Base-by-base conservation (phyloP, 2,113 vertebrate genomes). In the Podilymbus podiceps region DNA sequence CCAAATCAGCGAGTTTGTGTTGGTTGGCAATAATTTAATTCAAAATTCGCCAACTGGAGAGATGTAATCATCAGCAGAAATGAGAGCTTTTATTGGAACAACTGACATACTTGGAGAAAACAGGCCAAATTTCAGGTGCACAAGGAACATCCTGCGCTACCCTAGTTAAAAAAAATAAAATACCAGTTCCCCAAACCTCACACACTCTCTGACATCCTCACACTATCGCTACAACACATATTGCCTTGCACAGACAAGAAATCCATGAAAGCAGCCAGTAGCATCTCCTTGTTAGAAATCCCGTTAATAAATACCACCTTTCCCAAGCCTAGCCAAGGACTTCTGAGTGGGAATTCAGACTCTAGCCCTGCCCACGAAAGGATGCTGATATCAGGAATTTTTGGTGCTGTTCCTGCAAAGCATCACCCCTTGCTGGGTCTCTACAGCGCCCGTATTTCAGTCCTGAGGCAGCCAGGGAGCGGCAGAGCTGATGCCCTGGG, bases 261-360 rank as follows among this genome's bases (percentile, higher is more conserved):
- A 14, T 5, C 11, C 55, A 47, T 9, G 31, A 25, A 25, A 53
- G 40, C 13, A 74, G 9, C 15, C 85, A 91, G 22, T 40, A 68
- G 5, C 71, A 62, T 8, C 82, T 67, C 25, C 7, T 27, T 42
- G 12, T 15, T 46, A 40, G 33, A 69, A 27, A 31, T 9, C 25
- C 23, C 15, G 8, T 22, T 33, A 31, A 46, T 22, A 62, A 80
- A 42, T 6, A 14, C 12, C 50, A 27, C 14, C 13, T 44, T 47
- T 28, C 22, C 42, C 58, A 47, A 80, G 53, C 23, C 18, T 6
- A 55, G 44, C 30, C 60, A 59, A 55, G 77, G 42, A 9, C 18
- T 35, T 42, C 6, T 28, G 28, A 0, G 0, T 24, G 46, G 68
- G 75, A 58, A 84, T 17, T 53, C 75, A 64, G 30, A 30, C 11